Conservation (phyloP, 2,888 invertebrate species). For the Pilophorus perplexus region DNA sequence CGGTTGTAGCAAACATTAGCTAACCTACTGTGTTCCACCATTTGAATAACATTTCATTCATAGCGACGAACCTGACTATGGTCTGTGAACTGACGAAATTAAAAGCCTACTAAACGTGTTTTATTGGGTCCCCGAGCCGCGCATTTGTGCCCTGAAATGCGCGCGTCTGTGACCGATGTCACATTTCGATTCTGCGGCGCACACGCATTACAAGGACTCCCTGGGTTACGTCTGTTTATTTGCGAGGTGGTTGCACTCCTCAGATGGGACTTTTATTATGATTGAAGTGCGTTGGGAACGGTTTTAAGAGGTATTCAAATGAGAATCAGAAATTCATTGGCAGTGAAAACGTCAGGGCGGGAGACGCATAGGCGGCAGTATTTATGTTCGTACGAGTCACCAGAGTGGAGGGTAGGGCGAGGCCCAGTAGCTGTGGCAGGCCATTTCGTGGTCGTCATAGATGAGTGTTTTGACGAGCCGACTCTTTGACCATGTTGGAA, state of each 20-base stretch:
- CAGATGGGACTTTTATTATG: background rate
- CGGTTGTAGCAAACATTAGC: conserved; percentile 5
- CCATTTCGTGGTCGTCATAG: no score
- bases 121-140: background rate
- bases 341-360: background rate
- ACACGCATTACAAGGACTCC: background rate
- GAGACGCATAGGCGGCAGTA: no score
- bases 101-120: background rate
- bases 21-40: conserved; percentile 15
- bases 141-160: background rate
- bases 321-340: conserved; percentile 14
- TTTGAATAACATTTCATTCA: conserved; percentile 6
- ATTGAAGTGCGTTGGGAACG: conserved; percentile 16
- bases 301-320: conserved; percentile 19
- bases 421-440: no score
- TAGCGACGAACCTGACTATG: background rate
- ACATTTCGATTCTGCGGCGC: conserved; percentile 12
- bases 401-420: no score
- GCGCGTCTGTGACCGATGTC: conserved; percentile 8
- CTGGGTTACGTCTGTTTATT: conserved; percentile 13
- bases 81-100: background rate
- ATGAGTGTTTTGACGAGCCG: no score
- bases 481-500: no score
- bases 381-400: no score
- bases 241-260: background rate